These are phyloP conservation scores for Drosophila mimica DNA, from an alignment of 2,888 invertebrate species.

Conservation along the genomic window DNA sequence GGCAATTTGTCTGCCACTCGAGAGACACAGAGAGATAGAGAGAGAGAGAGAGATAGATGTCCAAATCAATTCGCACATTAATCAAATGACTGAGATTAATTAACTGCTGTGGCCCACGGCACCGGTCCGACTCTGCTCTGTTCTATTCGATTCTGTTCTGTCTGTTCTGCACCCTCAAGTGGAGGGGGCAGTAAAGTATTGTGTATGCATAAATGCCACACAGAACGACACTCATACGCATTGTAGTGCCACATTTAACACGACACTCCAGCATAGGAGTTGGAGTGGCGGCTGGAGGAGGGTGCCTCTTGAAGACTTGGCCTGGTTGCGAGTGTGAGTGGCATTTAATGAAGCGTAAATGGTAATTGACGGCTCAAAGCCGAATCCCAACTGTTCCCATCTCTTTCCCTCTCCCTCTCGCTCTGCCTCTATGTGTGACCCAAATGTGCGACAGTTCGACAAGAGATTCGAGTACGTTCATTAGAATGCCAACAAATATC, in stretches of 20 bases:
- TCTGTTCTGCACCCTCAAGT: neutral
- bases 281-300: neutral
- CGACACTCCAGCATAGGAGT: conserved; percentile 11
- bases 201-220: conserved; percentile 76
- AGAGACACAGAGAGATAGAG: neutral
- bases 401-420: neutral
- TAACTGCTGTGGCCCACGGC: conserved; percentile 46
- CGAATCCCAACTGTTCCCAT: conserved; percentile 34
- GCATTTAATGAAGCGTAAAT: conserved; percentile 80
- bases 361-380: conserved; percentile 77
- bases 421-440: conserved; percentile 51
- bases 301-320: conserved; percentile 26
- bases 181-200: conserved; percentile 42
- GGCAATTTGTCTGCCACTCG: conserved; percentile 28
- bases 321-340: conserved; percentile 50
- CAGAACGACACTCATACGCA: conserved; percentile 76
- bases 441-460: conserved; percentile 68
- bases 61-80: conserved; percentile 73
- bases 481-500: conserved; percentile 52
- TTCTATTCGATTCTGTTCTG: neutral
- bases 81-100: conserved; percentile 75
- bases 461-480: conserved; percentile 62
- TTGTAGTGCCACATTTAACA: conserved; percentile 64
- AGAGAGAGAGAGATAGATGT: conserved; percentile 23
- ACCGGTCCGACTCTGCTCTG: conserved; percentile 10